Evolutionary conservation across 2,888 invertebrate genomes (phyloP).

Genomic region (Mimumesa dahlbomi): DNA sequence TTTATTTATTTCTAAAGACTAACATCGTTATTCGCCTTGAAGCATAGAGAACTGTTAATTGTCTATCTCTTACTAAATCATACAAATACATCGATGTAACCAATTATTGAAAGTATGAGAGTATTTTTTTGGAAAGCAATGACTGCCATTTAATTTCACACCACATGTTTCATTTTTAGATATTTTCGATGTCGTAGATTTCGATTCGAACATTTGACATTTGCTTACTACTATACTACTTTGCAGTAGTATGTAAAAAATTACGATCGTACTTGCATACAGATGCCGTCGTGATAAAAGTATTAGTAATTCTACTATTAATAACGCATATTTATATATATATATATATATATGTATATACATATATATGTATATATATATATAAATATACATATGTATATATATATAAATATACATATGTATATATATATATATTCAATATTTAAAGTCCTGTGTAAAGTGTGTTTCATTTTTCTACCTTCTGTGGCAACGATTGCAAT

Average conservation of each 20-base stretch:
- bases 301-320: conserved; percentile 39
- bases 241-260: conserved; percentile 11
- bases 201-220: not conserved
- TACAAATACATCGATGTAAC: no score
- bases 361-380: no score
- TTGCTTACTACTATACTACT: no score
- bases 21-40: conserved; percentile 1
- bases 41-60: conserved; percentile 7
- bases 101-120: no score
- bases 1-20: not conserved
- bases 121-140: no score
- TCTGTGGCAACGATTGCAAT: conserved; percentile 22
- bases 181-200: not conserved
- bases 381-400: no score
- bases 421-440: conserved; percentile 40
- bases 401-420: no score
- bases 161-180: not conserved
- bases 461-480: conserved; percentile 28
- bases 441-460: conserved; percentile 40
- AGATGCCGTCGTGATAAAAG: not conserved
- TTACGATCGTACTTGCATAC: conserved; percentile 20
- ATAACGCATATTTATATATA: conserved; percentile 35
- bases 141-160: no score
- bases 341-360: conserved; percentile 41
- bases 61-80: not conserved